These are phyloP conservation scores for Triops cancriformis DNA, from an alignment of 1,140 invertebrate species.

Conservation along the genomic window DNA sequence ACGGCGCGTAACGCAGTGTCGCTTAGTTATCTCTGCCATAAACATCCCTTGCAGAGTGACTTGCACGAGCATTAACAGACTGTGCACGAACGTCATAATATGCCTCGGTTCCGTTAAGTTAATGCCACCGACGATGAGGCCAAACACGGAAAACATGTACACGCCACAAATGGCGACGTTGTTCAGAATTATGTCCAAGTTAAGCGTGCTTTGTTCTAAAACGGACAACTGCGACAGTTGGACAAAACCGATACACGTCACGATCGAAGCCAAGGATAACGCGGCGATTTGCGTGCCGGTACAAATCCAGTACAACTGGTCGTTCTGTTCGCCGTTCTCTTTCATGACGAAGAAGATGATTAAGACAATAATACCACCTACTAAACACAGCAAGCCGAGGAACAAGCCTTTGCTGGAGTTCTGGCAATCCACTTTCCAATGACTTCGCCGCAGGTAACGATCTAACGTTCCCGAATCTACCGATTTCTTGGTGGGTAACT, in stretches of 20 bases:
- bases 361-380: constrained; percentile 51
- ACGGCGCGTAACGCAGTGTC: constrained; percentile 46
- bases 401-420: constrained; percentile 53
- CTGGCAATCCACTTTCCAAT: constrained; percentile 44
- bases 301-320: constrained; percentile 39
- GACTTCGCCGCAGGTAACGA: constrained; percentile 21
- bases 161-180: constrained; percentile 49
- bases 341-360: constrained; percentile 56
- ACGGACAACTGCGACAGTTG: constrained; percentile 41
- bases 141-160: constrained; percentile 50
- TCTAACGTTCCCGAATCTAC: constrained; percentile 11
- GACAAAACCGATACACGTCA: constrained; percentile 39
- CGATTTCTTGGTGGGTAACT: neutral
- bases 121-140: constrained; percentile 36
- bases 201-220: constrained; percentile 37
- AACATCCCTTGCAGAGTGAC: constrained; percentile 50
- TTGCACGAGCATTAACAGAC: constrained; percentile 47
- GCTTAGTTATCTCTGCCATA: constrained; percentile 51
- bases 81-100: constrained; percentile 43
- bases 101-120: constrained; percentile 36
- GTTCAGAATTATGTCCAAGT: constrained; percentile 44
- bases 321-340: constrained; percentile 47
- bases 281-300: constrained; percentile 33
- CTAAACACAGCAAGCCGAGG: constrained; percentile 51
- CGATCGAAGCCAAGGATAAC: constrained; percentile 41